Base-by-base conservation (phyloP, 2,888 invertebrate species). In the Andrena haemorrhoa region DNA sequence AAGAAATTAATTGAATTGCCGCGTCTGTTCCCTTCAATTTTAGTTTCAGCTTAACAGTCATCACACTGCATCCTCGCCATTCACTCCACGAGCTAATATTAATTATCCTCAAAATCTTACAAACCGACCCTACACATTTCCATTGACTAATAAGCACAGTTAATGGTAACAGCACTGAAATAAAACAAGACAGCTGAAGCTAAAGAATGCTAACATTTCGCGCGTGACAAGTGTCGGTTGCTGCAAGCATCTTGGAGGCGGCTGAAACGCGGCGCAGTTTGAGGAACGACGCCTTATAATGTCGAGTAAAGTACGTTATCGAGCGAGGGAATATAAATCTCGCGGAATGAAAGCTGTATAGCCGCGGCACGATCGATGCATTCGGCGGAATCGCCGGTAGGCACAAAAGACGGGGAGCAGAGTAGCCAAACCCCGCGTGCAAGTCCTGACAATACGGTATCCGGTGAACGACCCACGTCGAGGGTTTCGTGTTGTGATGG, bases 251-350 rank as follows among this genome's bases (percentile, higher is more conserved):
- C 12, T 8, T 10, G 41, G 26, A 56, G 33, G 31, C 56, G 12
- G 23, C 16, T 10, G 41, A 47, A 77, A 29, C 56, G 41, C 26
- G 51, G 31, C 31, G 6, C 35, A 10, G 61, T 73, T 49, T 12
- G 20, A n/a, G 49, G 20, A 33, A 41, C 31, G 47, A 49, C 20
- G 10, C 20, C 10, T 23, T 26, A 31, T 23, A 73, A 65, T 23
- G 41, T 51, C 35, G 71, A 56, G 51, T 41, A 35, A 74, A 76
- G 60, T 47, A 47, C 49, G 56, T 77, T 73, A 84, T 81, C 87
- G 85, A 78, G 63, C 12, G 56, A 61, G 26, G 77, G 71, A 41
- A 69, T n/a, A 78, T 84, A 87, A 87, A 78, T 86, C 72, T 16
- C 5, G n/a, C n/a, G 26, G 63, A 73, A 31, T 53, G 60, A 60